phyloP scores from a whole-genome alignment of 2,797 vertebrate genomes.

The Glossophaga mutica region DNA sequence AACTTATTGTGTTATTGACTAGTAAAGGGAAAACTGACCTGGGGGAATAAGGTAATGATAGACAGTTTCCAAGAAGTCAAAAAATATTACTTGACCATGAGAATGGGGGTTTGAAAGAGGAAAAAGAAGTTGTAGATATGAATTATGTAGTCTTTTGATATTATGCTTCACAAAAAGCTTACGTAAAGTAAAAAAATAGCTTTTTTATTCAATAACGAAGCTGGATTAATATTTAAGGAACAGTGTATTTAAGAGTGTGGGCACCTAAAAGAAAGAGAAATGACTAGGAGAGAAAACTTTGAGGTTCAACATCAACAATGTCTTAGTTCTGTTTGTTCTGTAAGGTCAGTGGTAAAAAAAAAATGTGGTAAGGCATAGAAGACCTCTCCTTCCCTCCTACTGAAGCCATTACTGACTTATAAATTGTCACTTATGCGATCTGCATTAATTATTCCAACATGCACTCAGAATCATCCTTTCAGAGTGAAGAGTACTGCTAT shows the following conservation, averaged over 20 bases:
- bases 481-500: background rate
- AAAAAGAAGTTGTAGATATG: conserved; percentile 24
- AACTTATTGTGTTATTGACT: conserved; percentile 32
- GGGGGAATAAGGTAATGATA: conserved; percentile 40
- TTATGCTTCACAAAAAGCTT: conserved; percentile 42
- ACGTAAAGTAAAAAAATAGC: conserved; percentile 28
- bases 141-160: conserved; percentile 67
- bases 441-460: background rate
- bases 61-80: background rate
- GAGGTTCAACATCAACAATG: background rate
- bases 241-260: background rate
- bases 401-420: background rate
- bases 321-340: conserved; percentile 24
- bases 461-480: background rate
- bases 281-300: background rate
- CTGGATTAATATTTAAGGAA: conserved; percentile 61
- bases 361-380: background rate
- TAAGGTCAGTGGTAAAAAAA: background rate
- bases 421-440: background rate
- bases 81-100: conserved; percentile 14
- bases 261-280: conserved; percentile 24
- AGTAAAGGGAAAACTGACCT: background rate
- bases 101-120: conserved; percentile 14
- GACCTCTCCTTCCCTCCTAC: background rate
- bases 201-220: conserved; percentile 65